Conservation (phyloP, 2,113 vertebrate genomes). For the Odontophorus gujanensis region DNA sequence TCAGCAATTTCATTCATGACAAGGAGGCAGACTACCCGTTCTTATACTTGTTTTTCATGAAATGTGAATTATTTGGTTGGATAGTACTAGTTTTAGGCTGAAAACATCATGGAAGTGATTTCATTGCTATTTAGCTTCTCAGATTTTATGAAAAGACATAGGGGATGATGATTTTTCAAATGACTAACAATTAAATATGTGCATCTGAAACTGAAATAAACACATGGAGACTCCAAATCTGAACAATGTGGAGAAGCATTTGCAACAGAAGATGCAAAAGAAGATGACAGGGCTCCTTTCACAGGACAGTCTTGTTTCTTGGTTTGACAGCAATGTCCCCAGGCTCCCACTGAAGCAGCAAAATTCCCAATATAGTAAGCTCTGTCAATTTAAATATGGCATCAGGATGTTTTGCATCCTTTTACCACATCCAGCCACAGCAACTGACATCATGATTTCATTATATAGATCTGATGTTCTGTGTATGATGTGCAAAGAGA, state of each 20-base stretch:
- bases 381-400: conserved; percentile 63
- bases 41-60: background rate
- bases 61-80: background rate
- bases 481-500: conserved; percentile 9
- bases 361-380: conserved; percentile 62
- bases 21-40: background rate
- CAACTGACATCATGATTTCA: conserved; percentile 63
- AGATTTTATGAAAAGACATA: background rate
- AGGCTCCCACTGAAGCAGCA: conserved; percentile 48
- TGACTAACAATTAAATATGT: background rate
- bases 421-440: conserved; percentile 42
- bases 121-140: background rate
- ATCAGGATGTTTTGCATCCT: conserved; percentile 35
- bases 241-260: background rate
- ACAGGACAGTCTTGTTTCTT: background rate
- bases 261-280: conserved; percentile 15
- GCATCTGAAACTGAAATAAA: background rate
- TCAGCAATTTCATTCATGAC: background rate
- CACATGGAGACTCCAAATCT: background rate
- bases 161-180: background rate
- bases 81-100: background rate
- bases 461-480: conserved; percentile 46
- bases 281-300: conserved; percentile 42
- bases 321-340: conserved; percentile 53
- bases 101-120: background rate